These are phyloP conservation scores for Hypocryptadius cinnamomeus DNA, from an alignment of 2,113 vertebrate species.

Conservation along the genomic window DNA sequence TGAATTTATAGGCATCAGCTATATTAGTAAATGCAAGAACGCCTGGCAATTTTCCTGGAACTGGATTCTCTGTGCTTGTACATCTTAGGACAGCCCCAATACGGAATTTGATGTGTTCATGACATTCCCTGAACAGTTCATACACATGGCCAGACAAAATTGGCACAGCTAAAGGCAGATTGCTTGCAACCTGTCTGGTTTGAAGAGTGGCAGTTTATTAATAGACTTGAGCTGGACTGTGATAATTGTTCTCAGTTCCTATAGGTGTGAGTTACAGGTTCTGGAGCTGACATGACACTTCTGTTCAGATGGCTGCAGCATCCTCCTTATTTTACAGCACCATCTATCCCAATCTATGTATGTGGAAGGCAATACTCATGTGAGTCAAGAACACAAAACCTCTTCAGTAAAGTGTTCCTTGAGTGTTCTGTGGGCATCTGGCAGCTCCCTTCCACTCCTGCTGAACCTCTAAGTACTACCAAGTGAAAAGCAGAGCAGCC, in stretches of 20 bases:
- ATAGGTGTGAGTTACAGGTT: background rate
- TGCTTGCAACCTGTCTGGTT: background rate
- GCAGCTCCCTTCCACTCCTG: background rate
- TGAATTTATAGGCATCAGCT: background rate
- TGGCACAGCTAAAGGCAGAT: background rate
- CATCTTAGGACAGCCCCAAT: background rate
- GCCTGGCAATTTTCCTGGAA: background rate
- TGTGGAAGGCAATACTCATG: accelerated
- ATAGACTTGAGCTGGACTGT: background rate
- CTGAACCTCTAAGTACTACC: background rate
- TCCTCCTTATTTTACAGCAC: background rate
- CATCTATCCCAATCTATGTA: background rate
- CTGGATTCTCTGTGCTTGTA: background rate
- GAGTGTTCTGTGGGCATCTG: background rate
- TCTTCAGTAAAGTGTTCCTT: background rate
- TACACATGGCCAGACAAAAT: background rate
- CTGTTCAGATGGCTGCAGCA: background rate
- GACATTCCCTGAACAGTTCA: background rate
- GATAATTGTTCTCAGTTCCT: background rate
- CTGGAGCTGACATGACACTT: background rate
- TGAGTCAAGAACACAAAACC: background rate
- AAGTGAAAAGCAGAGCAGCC: background rate
- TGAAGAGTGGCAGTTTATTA: background rate
- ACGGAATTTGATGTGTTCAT: background rate
- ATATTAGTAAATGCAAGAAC: background rate